phyloP scores from a whole-genome alignment of 2,888 invertebrate genomes.

The Drosophila cognata region DNA sequence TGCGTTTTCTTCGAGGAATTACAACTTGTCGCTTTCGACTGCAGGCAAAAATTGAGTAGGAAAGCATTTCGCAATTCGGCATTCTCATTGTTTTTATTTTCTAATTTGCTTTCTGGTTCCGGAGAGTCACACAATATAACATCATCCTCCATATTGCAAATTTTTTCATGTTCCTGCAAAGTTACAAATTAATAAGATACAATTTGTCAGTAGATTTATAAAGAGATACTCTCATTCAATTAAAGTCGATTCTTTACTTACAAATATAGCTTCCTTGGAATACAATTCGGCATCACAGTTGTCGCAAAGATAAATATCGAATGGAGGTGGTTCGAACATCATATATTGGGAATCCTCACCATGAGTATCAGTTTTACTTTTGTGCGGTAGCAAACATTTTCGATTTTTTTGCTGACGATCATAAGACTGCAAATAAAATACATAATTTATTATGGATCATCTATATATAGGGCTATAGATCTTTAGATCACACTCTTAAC shows the following conservation, averaged over 20 bases:
- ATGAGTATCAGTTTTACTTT: slow-evolving; percentile 81
- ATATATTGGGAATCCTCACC: slow-evolving; percentile 85
- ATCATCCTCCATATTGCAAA: slow-evolving; percentile 84
- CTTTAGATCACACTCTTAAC: not conserved
- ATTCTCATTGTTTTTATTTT: slow-evolving; percentile 74
- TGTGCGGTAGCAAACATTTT: slow-evolving; percentile 85
- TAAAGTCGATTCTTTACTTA: slow-evolving; percentile 67
- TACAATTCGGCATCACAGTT: slow-evolving; percentile 91
- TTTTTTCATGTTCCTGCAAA: slow-evolving; percentile 85
- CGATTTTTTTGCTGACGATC: slow-evolving; percentile 84
- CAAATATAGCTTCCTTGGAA: slow-evolving; percentile 86
- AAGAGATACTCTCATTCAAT: not conserved
- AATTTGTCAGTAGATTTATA: not conserved
- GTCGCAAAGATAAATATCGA: slow-evolving; percentile 91
- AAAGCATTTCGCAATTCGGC: slow-evolving; percentile 84
- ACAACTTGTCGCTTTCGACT: slow-evolving; percentile 53
- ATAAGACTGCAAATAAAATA: slow-evolving; percentile 79
- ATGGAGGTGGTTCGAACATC: slow-evolving; percentile 86
- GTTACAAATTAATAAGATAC: slow-evolving; percentile 28
- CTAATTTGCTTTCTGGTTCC: slow-evolving; percentile 71
- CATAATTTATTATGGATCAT: not conserved
- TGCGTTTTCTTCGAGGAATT: slow-evolving; percentile 48
- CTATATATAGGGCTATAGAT: not conserved
- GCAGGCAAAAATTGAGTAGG: slow-evolving; percentile 85
- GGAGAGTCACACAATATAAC: slow-evolving; percentile 85